Percentiles rank a stretch among this genome's conserved stretches.
Conservation (phyloP, 2,888 invertebrate species). For the Tipula unca region DNA sequence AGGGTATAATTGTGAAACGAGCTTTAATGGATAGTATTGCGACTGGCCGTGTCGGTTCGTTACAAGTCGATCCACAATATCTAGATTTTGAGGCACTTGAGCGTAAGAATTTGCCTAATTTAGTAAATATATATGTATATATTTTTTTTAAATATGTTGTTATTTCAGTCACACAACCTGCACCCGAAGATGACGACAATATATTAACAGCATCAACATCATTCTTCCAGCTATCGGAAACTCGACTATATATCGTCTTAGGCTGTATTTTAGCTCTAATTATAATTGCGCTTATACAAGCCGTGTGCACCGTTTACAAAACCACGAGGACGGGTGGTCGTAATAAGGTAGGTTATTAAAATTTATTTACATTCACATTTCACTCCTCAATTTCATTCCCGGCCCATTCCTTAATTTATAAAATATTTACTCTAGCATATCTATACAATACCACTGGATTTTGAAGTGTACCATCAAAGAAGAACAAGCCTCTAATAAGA, state of each 20-base stretch:
- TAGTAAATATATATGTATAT: neutral
- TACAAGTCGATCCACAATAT: conserved; percentile 74
- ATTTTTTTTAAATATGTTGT: too few relatives aligned
- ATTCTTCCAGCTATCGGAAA: conserved; percentile 59
- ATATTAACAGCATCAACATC: conserved; percentile 38
- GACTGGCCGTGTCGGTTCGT: conserved; percentile 64
- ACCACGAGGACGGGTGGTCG: conserved; percentile 51
- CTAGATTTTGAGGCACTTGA: conserved; percentile 62
- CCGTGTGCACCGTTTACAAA: conserved; percentile 71
- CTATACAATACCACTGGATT: conserved; percentile 43
- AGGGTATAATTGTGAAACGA: conserved; percentile 43
- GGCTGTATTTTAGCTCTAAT: conserved; percentile 74
- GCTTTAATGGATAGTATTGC: conserved; percentile 61
- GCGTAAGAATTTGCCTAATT: conserved; percentile 47
- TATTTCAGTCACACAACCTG: neutral
- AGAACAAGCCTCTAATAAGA: conserved; percentile 29
- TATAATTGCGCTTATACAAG: conserved; percentile 72
- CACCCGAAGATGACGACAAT: conserved; percentile 32
- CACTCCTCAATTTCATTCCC: neutral
- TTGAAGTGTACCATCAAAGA: conserved; percentile 43
- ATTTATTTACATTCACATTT: neutral
- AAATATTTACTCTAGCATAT: conserved; percentile 35
- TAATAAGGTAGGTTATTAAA: conserved; percentile 53
- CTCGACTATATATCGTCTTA: conserved; percentile 72
- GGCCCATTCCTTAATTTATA: neutral